phyloP scores from a whole-genome alignment of 2,113 vertebrate genomes.

The Equus przewalskii region DNA sequence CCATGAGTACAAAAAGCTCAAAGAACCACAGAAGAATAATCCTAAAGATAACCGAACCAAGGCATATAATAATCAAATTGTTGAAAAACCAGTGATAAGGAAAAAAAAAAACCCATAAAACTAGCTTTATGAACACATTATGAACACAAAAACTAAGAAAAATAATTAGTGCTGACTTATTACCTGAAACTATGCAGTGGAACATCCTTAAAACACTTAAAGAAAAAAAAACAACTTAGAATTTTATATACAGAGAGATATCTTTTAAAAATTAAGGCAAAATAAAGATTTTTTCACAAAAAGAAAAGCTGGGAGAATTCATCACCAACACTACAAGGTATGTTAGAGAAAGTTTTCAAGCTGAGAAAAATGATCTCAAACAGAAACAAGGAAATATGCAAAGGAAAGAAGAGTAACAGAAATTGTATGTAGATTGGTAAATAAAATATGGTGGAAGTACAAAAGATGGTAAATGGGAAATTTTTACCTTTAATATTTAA shows the following conservation, averaged over 20 bases:
- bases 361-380: background rate
- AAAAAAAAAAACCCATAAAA: background rate
- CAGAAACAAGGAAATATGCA: background rate
- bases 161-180: background rate
- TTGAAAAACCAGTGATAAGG: background rate
- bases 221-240: background rate
- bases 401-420: background rate
- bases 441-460: background rate
- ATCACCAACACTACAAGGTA: background rate
- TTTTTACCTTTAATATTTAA: no score
- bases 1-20: background rate
- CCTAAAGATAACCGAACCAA: background rate
- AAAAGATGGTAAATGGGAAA: background rate
- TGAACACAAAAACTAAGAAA: background rate
- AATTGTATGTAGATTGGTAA: background rate
- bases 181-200: background rate
- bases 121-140: background rate
- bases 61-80: background rate
- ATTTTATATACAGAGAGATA: background rate
- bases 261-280: background rate
- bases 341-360: background rate
- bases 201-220: background rate
- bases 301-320: background rate
- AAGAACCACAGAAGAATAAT: background rate
- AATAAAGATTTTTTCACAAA: background rate